Percentiles rank a stretch among this genome's conserved stretches.
Evolutionary conservation across 1,140 invertebrate species (phyloP).

Genomic region (Pemphigus obesinymphae): DNA sequence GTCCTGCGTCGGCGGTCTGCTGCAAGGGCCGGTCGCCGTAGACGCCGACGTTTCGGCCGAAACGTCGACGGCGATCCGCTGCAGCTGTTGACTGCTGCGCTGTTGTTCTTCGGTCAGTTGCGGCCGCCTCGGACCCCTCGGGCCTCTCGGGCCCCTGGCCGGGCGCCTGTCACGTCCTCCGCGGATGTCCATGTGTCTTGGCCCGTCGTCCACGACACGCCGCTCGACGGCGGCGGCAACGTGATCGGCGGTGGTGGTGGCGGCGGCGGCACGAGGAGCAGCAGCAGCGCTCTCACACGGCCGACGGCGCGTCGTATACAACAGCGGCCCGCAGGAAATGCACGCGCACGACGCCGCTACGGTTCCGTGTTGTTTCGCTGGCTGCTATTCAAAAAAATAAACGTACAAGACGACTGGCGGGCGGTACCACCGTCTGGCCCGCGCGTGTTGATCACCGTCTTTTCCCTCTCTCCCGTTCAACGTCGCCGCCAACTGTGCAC

Average conservation of each 20-base stretch:
- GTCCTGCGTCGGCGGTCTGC: neutral
- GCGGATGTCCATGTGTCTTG: slow-evolving; percentile 1
- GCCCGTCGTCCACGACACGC: neutral
- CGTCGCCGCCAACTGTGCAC: neutral
- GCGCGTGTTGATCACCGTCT: slow-evolving; percentile 12
- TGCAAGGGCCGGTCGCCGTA: neutral
- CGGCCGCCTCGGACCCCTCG: neutral
- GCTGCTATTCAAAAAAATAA: slow-evolving; percentile 18
- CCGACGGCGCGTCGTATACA: slow-evolving; percentile 27
- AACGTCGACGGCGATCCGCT: neutral
- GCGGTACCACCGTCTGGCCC: slow-evolving; percentile 10
- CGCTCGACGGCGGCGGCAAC: neutral
- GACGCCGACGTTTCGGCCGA: neutral
- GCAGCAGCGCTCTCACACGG: slow-evolving; percentile 39
- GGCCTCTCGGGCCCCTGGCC: neutral
- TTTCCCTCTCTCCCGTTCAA: slow-evolving; percentile 13
- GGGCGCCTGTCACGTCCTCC: slow-evolving; percentile 3
- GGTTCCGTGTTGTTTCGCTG: slow-evolving; percentile 35
- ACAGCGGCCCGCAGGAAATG: slow-evolving; percentile 17
- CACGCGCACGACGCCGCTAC: slow-evolving; percentile 6
- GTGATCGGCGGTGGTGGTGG: neutral
- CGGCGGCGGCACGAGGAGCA: slow-evolving; percentile 2
- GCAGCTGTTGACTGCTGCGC: neutral
- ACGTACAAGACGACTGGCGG: slow-evolving; percentile 24
- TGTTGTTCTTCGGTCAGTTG: neutral